Base-by-base conservation (phyloP, 2,888 invertebrate genomes). In the Leptogaster cylindrica region DNA sequence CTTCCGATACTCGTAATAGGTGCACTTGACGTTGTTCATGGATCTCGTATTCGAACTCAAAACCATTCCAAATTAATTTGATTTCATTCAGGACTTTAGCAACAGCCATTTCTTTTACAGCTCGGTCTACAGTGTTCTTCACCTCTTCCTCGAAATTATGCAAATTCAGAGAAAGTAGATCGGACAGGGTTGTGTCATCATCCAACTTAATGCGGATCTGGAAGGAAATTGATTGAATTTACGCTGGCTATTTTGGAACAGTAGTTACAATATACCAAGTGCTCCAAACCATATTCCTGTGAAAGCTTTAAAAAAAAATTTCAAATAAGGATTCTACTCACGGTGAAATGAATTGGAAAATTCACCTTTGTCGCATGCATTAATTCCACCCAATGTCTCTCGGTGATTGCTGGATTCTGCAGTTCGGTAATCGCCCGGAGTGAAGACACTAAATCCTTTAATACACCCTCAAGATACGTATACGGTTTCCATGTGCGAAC, bases 71-170 rank as follows among this genome's bases (percentile, higher is more conserved):
- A 0, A 89, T 92, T 3, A 83, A 83, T 70, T 91, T 88, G 74
- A 97, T 82, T 77, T 97, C 97, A 73, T 89, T 89, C 7, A 97
- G 84, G 0, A 90, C 88, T 80, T 96, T 96, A 77, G 97, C 97
- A 95, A 96, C 97, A 10, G 89, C 90, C 86, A 92, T 90, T 83
- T 97, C 97, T 78, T 97, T 97, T 0, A 95, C 94, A 0, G 96
- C 93, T 79, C 95, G 95, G 77, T 97, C 97, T 0, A 97, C 97
- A 73, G 95, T 95, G 71, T 91, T 92, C 76, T 95, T 93, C 0
- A 95, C 95, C 77, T 97, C 96, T 71, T 97, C 97, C 82, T 97
- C 97, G 77, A 85, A 97, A 75, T 94, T 90, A 79, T 97, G 95
- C 1, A 97, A 84, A 76, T 95, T 90, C 20, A 97, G 83, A 4